Evolutionary conservation across 2,113 vertebrate genomes (phyloP).

Genomic region (Trogon surrucura): DNA sequence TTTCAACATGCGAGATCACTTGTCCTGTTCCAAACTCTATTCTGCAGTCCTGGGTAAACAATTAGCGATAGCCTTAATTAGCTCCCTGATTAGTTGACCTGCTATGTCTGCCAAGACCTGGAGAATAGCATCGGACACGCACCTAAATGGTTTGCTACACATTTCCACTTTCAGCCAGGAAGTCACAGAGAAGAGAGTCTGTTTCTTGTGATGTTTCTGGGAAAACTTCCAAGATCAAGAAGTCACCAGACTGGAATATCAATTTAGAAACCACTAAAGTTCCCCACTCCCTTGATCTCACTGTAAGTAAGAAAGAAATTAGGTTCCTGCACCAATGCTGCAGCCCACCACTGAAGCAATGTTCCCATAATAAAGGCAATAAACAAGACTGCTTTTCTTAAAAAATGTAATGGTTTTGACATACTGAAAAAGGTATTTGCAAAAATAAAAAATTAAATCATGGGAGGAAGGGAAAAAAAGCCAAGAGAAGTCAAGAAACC

Average conservation of each 20-base stretch:
- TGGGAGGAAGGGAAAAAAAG: not conserved
- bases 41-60: not conserved
- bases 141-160: not conserved
- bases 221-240: not conserved
- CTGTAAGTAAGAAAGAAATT: not conserved
- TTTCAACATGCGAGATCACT: not conserved
- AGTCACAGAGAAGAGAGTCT: not conserved
- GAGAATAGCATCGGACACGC: not conserved
- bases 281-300: not conserved
- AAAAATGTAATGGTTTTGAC: not conserved
- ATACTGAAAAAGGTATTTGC: not conserved
- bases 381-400: not conserved
- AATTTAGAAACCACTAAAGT: not conserved
- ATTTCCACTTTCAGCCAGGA: not conserved
- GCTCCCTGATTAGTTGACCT: not conserved
- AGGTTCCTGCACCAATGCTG: not conserved
- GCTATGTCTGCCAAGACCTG: not conserved
- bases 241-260: not conserved
- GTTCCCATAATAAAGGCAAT: not conserved
- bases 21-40: not conserved
- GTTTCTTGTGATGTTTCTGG: not conserved
- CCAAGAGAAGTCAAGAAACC: not conserved
- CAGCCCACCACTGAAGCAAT: not conserved
- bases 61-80: not conserved
- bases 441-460: not conserved